Percentiles rank a stretch among this genome's conserved stretches.
These are phyloP conservation scores for Cyanoderma ruficeps DNA, from an alignment of 2,113 vertebrate species.

Conservation along the genomic window DNA sequence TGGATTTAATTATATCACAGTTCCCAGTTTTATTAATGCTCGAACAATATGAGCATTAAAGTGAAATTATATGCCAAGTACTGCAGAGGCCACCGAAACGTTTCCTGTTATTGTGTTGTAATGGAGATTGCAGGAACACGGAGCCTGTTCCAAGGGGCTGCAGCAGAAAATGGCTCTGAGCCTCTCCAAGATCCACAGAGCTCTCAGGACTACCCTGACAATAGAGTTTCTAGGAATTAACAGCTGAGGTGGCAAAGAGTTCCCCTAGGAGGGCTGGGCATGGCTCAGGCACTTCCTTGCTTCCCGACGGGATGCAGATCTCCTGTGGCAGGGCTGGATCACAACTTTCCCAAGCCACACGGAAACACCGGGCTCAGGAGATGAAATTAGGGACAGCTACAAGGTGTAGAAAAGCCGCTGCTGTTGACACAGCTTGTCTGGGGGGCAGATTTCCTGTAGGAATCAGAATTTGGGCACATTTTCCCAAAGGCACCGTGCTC, in stretches of 20 bases:
- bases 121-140: slow-evolving; percentile 43
- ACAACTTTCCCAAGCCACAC: background rate
- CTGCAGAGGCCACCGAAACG: slow-evolving; percentile 54
- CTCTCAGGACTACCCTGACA: background rate
- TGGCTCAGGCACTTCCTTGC: background rate
- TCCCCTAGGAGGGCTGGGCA: background rate
- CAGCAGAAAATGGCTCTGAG: slow-evolving; percentile 33
- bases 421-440: background rate
- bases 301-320: background rate
- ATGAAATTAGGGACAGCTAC: background rate
- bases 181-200: background rate
- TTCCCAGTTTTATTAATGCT: slow-evolving; percentile 65
- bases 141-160: slow-evolving; percentile 11
- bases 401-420: background rate
- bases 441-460: background rate
- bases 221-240: slow-evolving; percentile 6
- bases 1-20: slow-evolving; percentile 65
- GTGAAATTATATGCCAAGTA: slow-evolving; percentile 57
- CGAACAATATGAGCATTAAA: slow-evolving; percentile 58
- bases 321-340: background rate
- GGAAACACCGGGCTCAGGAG: background rate
- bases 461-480: background rate
- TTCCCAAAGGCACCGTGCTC: accelerated
- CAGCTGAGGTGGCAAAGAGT: slow-evolving; percentile 6
- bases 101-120: slow-evolving; percentile 74